Conservation (phyloP, 2,113 vertebrate species). For the Xenopus borealis region DNA sequence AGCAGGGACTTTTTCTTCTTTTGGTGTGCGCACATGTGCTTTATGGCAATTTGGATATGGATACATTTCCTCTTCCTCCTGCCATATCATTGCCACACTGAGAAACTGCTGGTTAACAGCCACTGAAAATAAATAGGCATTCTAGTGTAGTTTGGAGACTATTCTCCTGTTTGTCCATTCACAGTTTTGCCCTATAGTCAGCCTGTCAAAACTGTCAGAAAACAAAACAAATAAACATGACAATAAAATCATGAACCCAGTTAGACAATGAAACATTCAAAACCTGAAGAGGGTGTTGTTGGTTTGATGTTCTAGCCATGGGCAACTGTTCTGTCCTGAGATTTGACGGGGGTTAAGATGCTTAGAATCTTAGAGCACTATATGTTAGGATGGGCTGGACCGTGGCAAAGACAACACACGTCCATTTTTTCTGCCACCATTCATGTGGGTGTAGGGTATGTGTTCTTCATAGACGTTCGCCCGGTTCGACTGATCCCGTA, state of each 20-base stretch:
- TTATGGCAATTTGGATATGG: conserved; percentile 2
- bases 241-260: conserved; percentile 24
- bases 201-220: conserved; percentile 68
- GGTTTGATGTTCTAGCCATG: conserved; percentile 62
- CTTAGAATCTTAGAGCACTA: conserved; percentile 27
- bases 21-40: conserved; percentile 4
- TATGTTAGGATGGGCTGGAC: conserved; percentile 89
- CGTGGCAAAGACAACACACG: conserved; percentile 86
- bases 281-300: conserved; percentile 48
- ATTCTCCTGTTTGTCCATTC: conserved; percentile 66
- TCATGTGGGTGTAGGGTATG: conserved; percentile 95
- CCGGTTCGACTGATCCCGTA: conserved; percentile 82
- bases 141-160: conserved; percentile 26
- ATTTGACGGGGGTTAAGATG: conserved; percentile 66
- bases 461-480: conserved; percentile 86
- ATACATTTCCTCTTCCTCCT: neutral
- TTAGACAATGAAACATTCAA: conserved; percentile 49
- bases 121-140: conserved; percentile 36
- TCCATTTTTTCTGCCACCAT: conserved; percentile 94
- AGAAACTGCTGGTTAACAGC: conserved; percentile 17
- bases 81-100: conserved; percentile 11
- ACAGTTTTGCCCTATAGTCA: conserved; percentile 74
- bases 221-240: conserved; percentile 37
- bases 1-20: conserved; percentile 3
- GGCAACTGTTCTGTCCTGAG: conserved; percentile 85